phyloP scores from a whole-genome alignment of 1,140 invertebrate genomes.

The Diorhabda carinulata region DNA sequence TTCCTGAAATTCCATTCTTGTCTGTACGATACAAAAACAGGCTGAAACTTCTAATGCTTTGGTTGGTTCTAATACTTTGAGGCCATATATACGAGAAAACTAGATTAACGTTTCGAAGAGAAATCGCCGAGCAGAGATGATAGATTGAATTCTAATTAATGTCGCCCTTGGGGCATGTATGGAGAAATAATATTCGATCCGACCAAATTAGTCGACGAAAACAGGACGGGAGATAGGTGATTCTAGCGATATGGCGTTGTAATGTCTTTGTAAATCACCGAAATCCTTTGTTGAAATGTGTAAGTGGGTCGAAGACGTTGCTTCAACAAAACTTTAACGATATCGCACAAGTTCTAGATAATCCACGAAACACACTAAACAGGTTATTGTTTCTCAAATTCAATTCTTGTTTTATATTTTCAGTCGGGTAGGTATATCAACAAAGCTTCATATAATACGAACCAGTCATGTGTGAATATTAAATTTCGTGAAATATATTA shows the following conservation, averaged over 20 bases:
- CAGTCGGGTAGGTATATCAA: no score
- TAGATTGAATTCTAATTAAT: constrained; percentile 13
- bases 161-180: constrained; percentile 4
- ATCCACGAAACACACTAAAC: no score
- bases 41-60: constrained; percentile 5
- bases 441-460: no score
- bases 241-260: not conserved
- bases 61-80: constrained; percentile 9
- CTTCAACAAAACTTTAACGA: no score
- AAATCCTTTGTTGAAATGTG: no score
- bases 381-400: no score
- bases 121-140: constrained; percentile 4
- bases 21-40: constrained; percentile 3
- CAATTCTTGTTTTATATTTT: no score
- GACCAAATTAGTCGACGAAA: not conserved
- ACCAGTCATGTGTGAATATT: no score
- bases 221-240: not conserved
- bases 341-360: no score
- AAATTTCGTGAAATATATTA: no score
- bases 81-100: constrained; percentile 12
- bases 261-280: not conserved
- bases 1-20: constrained; percentile 2
- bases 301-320: no score
- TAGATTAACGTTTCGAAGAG: constrained; percentile 8
- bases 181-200: not conserved